Conservation (phyloP, 2,113 vertebrate genomes). For the Dasyprocta punctata region DNA sequence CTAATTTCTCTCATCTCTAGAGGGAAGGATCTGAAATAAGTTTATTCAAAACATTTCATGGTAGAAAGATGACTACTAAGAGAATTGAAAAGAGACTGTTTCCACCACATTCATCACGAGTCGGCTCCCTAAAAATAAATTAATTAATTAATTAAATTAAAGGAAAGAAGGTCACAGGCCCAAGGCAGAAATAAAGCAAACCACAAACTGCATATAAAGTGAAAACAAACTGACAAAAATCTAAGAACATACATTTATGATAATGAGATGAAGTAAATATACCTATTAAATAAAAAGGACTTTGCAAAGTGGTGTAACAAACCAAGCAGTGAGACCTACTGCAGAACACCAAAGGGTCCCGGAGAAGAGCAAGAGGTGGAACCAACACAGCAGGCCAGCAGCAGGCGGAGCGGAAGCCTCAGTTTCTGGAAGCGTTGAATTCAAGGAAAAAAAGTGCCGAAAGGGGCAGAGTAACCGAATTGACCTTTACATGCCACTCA, state of each 20-base stretch:
- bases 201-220: neutral
- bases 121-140: neutral
- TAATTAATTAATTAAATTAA: neutral
- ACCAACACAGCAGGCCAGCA: neutral
- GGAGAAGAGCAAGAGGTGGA: neutral
- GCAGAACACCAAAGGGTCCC: neutral
- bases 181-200: neutral
- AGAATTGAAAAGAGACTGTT: neutral
- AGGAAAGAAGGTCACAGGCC: neutral
- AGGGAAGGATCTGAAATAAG: neutral
- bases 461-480: neutral
- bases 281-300: neutral
- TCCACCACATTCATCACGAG: neutral
- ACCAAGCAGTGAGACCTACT: neutral
- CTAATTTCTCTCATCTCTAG: neutral
- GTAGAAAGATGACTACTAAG: neutral
- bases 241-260: neutral
- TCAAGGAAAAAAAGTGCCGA: neutral
- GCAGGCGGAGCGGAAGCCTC: neutral
- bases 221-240: neutral
- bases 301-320: neutral
- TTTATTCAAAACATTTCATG: neutral
- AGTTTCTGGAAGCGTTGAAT: neutral
- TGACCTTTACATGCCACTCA: neutral
- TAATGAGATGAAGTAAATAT: neutral